Evolutionary conservation across 2,113 vertebrate genomes (phyloP), one percentile per base, ranked within the genome.

Genomic region (Zosterops japonicus): DNA sequence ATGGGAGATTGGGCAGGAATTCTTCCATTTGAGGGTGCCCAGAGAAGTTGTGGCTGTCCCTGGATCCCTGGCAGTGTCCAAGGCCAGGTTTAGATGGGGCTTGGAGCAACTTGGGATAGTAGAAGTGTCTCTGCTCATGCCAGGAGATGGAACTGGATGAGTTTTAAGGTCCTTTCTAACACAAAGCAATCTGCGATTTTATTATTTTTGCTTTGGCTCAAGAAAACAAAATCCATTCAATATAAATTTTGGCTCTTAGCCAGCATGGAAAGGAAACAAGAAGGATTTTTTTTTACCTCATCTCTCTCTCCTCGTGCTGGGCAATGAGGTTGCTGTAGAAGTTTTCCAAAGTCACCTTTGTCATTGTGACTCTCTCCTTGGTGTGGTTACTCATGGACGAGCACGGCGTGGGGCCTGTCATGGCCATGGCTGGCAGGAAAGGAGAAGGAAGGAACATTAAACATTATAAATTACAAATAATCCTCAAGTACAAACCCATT

Each of bases 311-410:
- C 93, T 99, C 99, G 2, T 99, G 99, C 95, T 99, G 99, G 8
- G 98, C 98, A 1, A 99, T 99, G 50, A 99, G 98, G 89, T 99
- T 99, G 97, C 99, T 99, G 96, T 99, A 99, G 97, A 99, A 99
- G 97, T 99, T 99, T 95, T 99, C 99, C 93, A 99, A 87, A 1
- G 99, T 99, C 97, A 99, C 99, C 97, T 99, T 99, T 75, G 99
- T 99, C 99, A 99, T 99, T 2, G 99, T 99, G 80, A 99, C 99
- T 35, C 99, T 96, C 95, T 99, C 99, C 97, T 99, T 99, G 75
- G 99, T 99, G 97, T 99, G 99, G 91, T 99, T 99, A 93, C 99
- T 99, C 99, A 99, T 99, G 57, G 99, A 98, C 2, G 99, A 98
- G 94, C 98, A 99, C 4, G 99, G 98, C 42, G 98, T 99, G 22